Evolutionary conservation across 2,113 vertebrate genomes (phyloP), one percentile per base, ranked within the genome.

Genomic region (Saccopteryx leptura): DNA sequence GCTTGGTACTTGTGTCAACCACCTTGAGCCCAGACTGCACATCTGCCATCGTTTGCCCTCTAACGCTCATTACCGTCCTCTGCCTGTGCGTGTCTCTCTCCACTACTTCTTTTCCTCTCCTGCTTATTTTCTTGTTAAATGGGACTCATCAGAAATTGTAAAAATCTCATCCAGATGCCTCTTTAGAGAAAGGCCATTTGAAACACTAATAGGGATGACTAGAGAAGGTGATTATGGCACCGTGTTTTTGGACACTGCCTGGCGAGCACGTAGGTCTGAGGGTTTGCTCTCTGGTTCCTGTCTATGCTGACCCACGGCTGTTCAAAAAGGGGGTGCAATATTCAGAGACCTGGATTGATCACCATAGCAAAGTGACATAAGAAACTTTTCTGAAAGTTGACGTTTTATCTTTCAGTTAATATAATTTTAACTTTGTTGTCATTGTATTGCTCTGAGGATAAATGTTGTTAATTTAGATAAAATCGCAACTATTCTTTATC

Each of bases 391-490:
- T 88, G 5, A 54, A 69, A 81, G 11, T 31, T 76, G 33, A 23
- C 2, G 79, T 33, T 81, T 52, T 21, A 23, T 63, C 19, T 93
- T 24, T 90, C 88, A 79, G 74, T 28, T 28, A 31, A 78, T 87
- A 63, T 90, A 63, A 68, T 65, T 60, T 63, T 76, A 74, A 71
- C 11, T 58, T 52, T 15, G n/a, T 71, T 90, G 28, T 19, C 39
- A 31, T 1, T 75, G 5, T 3, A 60, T 81, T 65, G 10, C 33
- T 91, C 78, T 90, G n/a, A 84, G 15, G 63, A 54, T 92, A 56
- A 92, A 68, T 48, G 24, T 39, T n/a, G 52, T 66, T 96, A 54
- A 83, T 84, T 72, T 61, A 88, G 14, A 54, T 78, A 61, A 96
- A 88, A 81, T 68, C 14, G 52, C 28, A 50, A 54, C 3, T 60